A percentile compares a stretch with the other conserved stretches of the same genome.
These are phyloP conservation scores for Drosophila kambysellisi DNA, from an alignment of 2,888 invertebrate species.

Conservation along the genomic window DNA sequence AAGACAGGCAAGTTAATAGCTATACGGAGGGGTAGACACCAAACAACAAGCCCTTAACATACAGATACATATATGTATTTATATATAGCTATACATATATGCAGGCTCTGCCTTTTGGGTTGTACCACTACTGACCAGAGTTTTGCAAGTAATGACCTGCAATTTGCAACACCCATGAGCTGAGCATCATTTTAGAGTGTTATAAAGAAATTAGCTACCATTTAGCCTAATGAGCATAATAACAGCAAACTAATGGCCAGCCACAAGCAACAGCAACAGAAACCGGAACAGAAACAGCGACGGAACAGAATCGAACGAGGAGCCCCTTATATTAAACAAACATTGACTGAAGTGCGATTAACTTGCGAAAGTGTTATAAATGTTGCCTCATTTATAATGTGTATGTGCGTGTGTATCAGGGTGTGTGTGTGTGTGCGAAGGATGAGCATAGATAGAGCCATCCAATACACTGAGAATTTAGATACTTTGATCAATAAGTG, in stretches of 20 bases:
- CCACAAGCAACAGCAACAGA: conserved; percentile 11
- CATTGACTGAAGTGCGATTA: conserved; percentile 76
- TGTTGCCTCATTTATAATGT: conserved; percentile 63
- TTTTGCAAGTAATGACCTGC: conserved; percentile 53
- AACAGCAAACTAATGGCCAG: conserved; percentile 71
- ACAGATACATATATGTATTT: background rate
- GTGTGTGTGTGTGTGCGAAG: background rate
- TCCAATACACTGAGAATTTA: background rate
- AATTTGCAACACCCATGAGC: conserved; percentile 61
- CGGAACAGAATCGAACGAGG: conserved; percentile 13
- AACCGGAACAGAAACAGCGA: conserved; percentile 3
- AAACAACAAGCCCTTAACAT: conserved; percentile 4
- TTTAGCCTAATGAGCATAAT: conserved; percentile 76
- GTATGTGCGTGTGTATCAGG: background rate
- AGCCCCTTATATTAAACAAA: conserved; percentile 67
- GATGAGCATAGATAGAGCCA: conserved; percentile 21
- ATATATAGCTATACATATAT: background rate
- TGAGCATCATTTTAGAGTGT: conserved; percentile 70
- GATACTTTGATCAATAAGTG: background rate
- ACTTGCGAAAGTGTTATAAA: conserved; percentile 76
- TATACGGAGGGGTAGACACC: conserved; percentile 14
- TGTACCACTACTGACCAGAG: conserved; percentile 2
- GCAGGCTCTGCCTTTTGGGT: background rate
- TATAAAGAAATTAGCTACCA: conserved; percentile 77
- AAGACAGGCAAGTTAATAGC: conserved; percentile 31